Percentiles rank a stretch among this genome's conserved stretches.
Evolutionary conservation across 2,797 vertebrate genomes (phyloP).

Genomic region (Alfaro cultratus): DNA sequence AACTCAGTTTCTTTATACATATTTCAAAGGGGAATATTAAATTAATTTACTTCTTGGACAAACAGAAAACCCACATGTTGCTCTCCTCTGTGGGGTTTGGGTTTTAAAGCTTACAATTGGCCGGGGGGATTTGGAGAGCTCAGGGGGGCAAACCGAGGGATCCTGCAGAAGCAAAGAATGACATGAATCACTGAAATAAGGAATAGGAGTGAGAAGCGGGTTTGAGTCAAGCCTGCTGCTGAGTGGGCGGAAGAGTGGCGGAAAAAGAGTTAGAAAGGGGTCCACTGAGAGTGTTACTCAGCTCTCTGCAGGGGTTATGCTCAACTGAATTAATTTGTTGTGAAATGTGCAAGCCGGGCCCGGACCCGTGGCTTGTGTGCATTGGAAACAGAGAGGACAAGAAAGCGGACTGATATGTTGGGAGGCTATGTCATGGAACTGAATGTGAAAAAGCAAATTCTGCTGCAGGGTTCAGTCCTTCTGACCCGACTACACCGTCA

Average conservation of each 20-base stretch:
- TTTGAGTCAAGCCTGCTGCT: conserved; percentile 18
- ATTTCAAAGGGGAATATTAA: conserved; percentile 22
- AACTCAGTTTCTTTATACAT: conserved; percentile 24
- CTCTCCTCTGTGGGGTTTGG: conserved; percentile 5
- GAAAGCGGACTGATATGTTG: conserved; percentile 19
- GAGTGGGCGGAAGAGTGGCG: conserved; percentile 34
- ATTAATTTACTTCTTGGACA: conserved; percentile 29
- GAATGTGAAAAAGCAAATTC: conserved; percentile 64
- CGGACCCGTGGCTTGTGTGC: conserved; percentile 43
- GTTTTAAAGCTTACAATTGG: background rate
- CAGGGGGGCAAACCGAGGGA: conserved; percentile 15
- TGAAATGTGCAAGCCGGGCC: conserved; percentile 63
- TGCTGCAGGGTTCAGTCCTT: conserved; percentile 49
- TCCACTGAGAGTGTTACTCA: conserved; percentile 59
- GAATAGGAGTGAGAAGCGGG: conserved; percentile 26
- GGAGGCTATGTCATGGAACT: conserved; percentile 56
- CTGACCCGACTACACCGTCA: conserved; percentile 42
- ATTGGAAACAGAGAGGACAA: conserved; percentile 33
- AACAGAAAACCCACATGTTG: conserved; percentile 32
- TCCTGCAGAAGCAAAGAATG: conserved; percentile 19
- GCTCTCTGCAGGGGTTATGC: conserved; percentile 61
- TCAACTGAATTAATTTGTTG: conserved; percentile 69
- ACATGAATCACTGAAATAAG: conserved; percentile 43
- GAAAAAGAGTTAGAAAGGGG: conserved; percentile 10
- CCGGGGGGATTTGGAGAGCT: conserved; percentile 36